Base-by-base conservation (phyloP, 2,797 vertebrate genomes). In the Heterohyrax brucei region DNA sequence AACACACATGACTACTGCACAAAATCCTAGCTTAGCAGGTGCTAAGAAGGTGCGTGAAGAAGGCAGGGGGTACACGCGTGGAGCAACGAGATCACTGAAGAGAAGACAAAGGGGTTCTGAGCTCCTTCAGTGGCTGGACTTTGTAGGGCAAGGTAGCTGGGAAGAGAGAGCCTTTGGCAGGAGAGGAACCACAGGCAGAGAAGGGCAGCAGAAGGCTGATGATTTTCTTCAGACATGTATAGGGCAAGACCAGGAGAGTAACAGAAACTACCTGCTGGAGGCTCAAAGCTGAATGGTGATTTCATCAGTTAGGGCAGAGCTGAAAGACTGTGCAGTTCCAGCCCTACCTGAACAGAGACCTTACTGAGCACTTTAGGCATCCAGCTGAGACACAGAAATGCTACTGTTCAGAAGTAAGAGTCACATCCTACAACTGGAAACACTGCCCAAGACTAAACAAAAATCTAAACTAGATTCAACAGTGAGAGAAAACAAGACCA, bases 1-100 rank as follows among this genome's bases (percentile, higher is more conserved):
- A 81, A 61, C 39, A 4, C 2, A 24, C 0, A 9, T 3, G 46
- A 6, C 1, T 39, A 39, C 2, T 3, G 7, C 5, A 44, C 33
- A 56, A 21, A 7, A 39, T 2, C 48, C n/a, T 3, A 0, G 24
- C 56, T 64, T 56, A 39, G 39, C 39, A 39, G 39, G 39, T 39
- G 39, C 39, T 39, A 39, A 39, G 39, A 39, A 39, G 39, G 39
- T 39, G 39, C 39, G 10, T 16, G 26, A 64, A 33, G n/a, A 72
- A 68, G 62, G 48, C 26, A 70, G 18, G 21, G 16, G 5, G 30
- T 28, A 56, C 4, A 12, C 72, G 84, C 26, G 7, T 10, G 19
- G 22, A 62, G 22, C n/a, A 61, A 72, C 1, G n/a, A 61, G 28
- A 72, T 26, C 33, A 19, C 9, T 28, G 28, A 76, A 68, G 1